phyloP scores from a whole-genome alignment of 2,113 vertebrate species.

The Protomyctophum bolini region DNA sequence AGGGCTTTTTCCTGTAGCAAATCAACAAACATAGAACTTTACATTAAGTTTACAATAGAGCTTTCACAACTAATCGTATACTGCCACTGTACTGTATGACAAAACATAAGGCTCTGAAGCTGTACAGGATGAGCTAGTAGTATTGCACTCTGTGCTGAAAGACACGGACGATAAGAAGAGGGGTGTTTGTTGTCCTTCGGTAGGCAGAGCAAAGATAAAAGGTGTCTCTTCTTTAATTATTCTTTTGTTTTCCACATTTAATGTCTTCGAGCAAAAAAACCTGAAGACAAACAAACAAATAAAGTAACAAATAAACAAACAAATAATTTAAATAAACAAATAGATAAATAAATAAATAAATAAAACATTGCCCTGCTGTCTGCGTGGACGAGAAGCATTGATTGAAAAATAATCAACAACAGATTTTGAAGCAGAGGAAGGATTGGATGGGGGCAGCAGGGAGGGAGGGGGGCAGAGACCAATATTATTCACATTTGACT shows the following conservation, averaged over 20 bases:
- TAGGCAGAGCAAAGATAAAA: constrained; percentile 35
- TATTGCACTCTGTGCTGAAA: constrained; percentile 47
- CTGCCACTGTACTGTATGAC: constrained; percentile 60
- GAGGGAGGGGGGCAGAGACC: constrained; percentile 68
- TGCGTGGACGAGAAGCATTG: constrained; percentile 58
- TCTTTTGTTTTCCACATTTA: constrained; percentile 31
- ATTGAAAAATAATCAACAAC: constrained; percentile 67
- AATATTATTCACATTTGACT: constrained; percentile 77
- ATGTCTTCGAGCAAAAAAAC: constrained; percentile 50
- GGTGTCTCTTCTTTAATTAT: constrained; percentile 20
- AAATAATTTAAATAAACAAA: constrained; percentile 26
- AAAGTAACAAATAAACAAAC: no score
- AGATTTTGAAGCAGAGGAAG: constrained; percentile 38
- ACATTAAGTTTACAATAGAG: constrained; percentile 76
- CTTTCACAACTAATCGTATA: constrained; percentile 66
- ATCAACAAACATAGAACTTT: constrained; percentile 72
- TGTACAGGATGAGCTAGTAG: constrained; percentile 58
- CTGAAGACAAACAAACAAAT: no score
- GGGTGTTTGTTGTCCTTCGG: constrained; percentile 16
- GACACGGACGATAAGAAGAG: constrained; percentile 21
- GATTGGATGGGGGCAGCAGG: constrained; percentile 40
- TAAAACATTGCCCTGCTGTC: constrained; percentile 34
- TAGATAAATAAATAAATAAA: no score
- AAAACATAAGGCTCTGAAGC: constrained; percentile 62
- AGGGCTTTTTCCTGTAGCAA: constrained; percentile 63